Evolutionary conservation across 1,140 invertebrate genomes (phyloP), one percentile per base, ranked within the genome.

Genomic region (Galleria mellonella): DNA sequence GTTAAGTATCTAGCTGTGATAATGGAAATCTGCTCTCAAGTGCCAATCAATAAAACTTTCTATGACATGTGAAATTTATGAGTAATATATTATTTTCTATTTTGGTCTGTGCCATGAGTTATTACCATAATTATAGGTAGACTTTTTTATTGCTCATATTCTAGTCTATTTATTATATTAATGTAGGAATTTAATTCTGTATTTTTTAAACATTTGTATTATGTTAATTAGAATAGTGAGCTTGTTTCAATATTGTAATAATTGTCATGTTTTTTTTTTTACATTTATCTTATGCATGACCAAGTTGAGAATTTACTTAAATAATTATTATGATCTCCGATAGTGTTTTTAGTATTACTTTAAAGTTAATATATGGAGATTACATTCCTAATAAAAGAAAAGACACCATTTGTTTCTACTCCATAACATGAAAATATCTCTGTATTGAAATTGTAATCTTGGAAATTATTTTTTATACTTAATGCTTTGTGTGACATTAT

Each of bases 71-170:
- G 43, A 47, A 41, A 43, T 36, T 37, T 55, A 43, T 49, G 46
- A 55, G 40, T 43, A 29, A 42, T 30, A 37, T 40, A 43, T 35
- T 37, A 36, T 28, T 47, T 33, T 42, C 35, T 39, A 29, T 47
- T 57, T 52, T 37, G 32, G 41, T 60, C 56, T 65, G 76, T 84
- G 81, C 76, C 75, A 84, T 84, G 71, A 55, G 47, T 32, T 61
- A 69, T 43, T 43, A 48, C 43, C 43, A 55, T 43, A 29, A 36
- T 30, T 43, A 37, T 67, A 66, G 56, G 51, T 75, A 73, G 67
- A 74, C 67, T 76, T 71, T 23, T 62, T 68, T 72, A 72, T 83
- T 84, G 81, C 81, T 84, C 81, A 84, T 82, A 67, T 82, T 84
- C 81, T 84, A 84, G 77, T 84, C 81, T 79, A 76, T 76, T 72